Evolutionary conservation across 2,888 invertebrate species (phyloP), one percentile per base, ranked within the genome.

Genomic region (Gari tellinella): DNA sequence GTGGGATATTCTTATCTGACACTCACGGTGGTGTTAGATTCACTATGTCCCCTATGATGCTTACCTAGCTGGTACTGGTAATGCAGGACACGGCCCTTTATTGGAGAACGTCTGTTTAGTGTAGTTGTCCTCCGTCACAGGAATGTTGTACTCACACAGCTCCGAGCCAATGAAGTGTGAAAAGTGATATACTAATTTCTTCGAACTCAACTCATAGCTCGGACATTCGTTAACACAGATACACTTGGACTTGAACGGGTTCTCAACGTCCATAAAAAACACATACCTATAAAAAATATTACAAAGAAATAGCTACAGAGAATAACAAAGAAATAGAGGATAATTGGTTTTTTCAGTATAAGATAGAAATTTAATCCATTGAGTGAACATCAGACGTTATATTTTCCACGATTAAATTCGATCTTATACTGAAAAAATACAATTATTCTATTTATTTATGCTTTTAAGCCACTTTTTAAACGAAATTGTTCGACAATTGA

Each of bases 181-280:
- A 93, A 96, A 97, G 40, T 93, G 91, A 83, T 95, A 94, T 17
- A 98, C 93, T 51, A 97, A 96, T 26, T 92, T 89, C 8, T 95
- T 92, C n/a, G 93, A 93, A 1, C 92, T 92, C 83, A 98, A 90
- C 26, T 94, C 94, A 70, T 92, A 93, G 68, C 94, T 94, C 0
- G 98, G 98, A 90, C 98, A 98, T 91, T 95, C 93, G 86, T 96
- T 95, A 0, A 98, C 97, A 92, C 98, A 98, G 80, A 98, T 95
- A 92, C 97, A 96, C 19, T 97, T 92, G 0, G 97, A 95, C 73
- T 95, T 94, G 65, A 94, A 94, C 14, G 97, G 93, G 89, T 97
- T 94, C 70, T 94, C 94, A 2, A 96, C 93, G 91, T 97, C 95
- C 93, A 97, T 95, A 91, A 96, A 97, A 86, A 98, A 95, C 46